A percentile compares a stretch with the other conserved stretches of the same genome.
Conservation (phyloP, 2,797 vertebrate species). For the Petrocephalus sullivani region DNA sequence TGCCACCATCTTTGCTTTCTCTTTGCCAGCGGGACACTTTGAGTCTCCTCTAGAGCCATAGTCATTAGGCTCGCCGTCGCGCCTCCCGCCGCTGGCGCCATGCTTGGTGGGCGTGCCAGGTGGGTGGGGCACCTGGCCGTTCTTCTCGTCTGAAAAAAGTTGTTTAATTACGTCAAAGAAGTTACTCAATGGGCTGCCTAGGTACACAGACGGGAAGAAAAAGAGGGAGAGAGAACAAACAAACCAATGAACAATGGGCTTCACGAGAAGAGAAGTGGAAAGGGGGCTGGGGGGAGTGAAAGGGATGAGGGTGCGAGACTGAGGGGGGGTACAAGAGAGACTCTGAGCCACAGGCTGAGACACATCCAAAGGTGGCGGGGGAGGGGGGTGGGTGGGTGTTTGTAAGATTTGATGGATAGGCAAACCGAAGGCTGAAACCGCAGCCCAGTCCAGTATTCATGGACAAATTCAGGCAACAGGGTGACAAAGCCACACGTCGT, state of each 20-base stretch:
- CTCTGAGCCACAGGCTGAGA: slow-evolving; percentile 48
- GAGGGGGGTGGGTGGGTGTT: neutral
- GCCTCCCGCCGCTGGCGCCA: slow-evolving; percentile 74
- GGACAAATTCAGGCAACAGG: neutral
- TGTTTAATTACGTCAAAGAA: slow-evolving; percentile 99
- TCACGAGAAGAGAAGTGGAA: slow-evolving; percentile 57
- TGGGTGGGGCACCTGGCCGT: slow-evolving; percentile 86
- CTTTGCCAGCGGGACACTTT: slow-evolving; percentile 77
- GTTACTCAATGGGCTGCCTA: slow-evolving; percentile 96
- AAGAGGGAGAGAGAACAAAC: slow-evolving; percentile 70
- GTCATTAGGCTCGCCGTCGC: slow-evolving; percentile 82
- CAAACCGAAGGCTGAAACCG: no score
- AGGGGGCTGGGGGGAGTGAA: slow-evolving; percentile 45
- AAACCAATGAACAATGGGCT: slow-evolving; percentile 78
- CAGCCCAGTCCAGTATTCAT: no score
- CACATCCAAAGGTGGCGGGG: neutral
- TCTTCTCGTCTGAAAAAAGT: slow-evolving; percentile 99
- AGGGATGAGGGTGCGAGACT: slow-evolving; percentile 44
- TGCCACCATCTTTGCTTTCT: slow-evolving; percentile 77
- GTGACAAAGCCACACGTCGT: neutral
- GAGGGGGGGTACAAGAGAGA: slow-evolving; percentile 47
- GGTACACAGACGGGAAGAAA: slow-evolving; percentile 81
- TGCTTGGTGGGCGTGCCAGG: slow-evolving; percentile 82
- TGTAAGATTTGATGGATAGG: neutral
- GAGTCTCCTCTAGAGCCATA: slow-evolving; percentile 73